phyloP scores from a whole-genome alignment of 2,113 vertebrate species.

The Gymnocephalus cernua region DNA sequence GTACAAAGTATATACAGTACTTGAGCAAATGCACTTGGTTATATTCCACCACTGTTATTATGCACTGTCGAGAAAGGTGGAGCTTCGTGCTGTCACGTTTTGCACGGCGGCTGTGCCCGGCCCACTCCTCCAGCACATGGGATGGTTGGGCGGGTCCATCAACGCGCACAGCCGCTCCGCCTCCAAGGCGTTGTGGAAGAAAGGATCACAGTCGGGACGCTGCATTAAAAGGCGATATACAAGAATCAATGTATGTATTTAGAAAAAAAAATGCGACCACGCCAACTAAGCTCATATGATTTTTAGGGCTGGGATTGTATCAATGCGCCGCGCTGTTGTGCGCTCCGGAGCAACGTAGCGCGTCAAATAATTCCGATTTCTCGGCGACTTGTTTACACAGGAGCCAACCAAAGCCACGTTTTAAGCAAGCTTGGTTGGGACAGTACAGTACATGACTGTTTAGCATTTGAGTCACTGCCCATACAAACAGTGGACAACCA shows the following conservation, averaged over 20 bases:
- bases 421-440: slow-evolving; percentile 38
- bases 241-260: slow-evolving; percentile 4
- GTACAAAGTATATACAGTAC: too few species aligned
- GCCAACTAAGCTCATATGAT: neutral
- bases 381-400: slow-evolving; percentile 71
- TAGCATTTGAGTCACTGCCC: slow-evolving; percentile 21
- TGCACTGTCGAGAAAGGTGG: slow-evolving; percentile 48
- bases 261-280: neutral
- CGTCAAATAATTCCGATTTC: slow-evolving; percentile 59
- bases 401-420: slow-evolving; percentile 74
- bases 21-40: too few species aligned
- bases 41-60: neutral
- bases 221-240: slow-evolving; percentile 30
- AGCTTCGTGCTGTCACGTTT: slow-evolving; percentile 66
- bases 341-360: slow-evolving; percentile 33
- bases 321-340: slow-evolving; percentile 11
- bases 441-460: slow-evolving; percentile 41
- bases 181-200: slow-evolving; percentile 70
- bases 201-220: slow-evolving; percentile 45
- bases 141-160: slow-evolving; percentile 61
- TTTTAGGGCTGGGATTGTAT: neutral
- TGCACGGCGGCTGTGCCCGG: slow-evolving; percentile 4
- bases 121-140: slow-evolving; percentile 72
- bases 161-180: slow-evolving; percentile 77
- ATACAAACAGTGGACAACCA: slow-evolving; percentile 18